Evolutionary conservation across 2,113 vertebrate genomes (phyloP).

Genomic region (Varanus komodoensis): DNA sequence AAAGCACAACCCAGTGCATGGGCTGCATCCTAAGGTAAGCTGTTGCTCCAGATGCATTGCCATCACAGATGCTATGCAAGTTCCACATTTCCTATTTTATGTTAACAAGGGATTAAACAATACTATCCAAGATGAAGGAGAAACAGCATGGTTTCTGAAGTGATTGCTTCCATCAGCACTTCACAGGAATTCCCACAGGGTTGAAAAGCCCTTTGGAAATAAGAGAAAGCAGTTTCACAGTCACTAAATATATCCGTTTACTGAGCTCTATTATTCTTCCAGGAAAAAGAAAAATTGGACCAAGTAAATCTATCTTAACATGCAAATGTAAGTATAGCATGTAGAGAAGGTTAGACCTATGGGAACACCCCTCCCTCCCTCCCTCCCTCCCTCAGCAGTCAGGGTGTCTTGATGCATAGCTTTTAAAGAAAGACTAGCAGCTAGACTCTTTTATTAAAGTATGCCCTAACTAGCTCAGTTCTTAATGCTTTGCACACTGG

Average conservation of each 20-base stretch:
- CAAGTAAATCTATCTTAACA: neutral
- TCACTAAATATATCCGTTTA: conserved; percentile 1
- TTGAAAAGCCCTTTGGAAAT: conserved; percentile 12
- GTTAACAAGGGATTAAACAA: neutral
- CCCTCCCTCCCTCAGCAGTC: neutral
- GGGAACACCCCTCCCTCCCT: neutral
- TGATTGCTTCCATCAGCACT: neutral
- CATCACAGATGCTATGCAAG: neutral
- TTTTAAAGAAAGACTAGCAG: neutral
- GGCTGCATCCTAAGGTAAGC: neutral
- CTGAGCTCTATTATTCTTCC: neutral
- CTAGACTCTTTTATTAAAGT: neutral
- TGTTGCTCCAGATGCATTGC: neutral
- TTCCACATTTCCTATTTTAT: neutral
- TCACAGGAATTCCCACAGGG: neutral
- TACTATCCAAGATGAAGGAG: neutral
- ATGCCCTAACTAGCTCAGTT: neutral
- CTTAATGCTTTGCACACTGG: neutral
- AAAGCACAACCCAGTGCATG: neutral
- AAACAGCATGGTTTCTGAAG: neutral
- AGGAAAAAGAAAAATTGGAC: neutral
- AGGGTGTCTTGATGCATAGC: neutral
- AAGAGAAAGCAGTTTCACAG: neutral
- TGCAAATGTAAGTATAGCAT: fast-evolving
- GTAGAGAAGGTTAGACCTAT: neutral